phyloP scores from a whole-genome alignment of 1,140 invertebrate genomes.

The Ylistrum balloti region DNA sequence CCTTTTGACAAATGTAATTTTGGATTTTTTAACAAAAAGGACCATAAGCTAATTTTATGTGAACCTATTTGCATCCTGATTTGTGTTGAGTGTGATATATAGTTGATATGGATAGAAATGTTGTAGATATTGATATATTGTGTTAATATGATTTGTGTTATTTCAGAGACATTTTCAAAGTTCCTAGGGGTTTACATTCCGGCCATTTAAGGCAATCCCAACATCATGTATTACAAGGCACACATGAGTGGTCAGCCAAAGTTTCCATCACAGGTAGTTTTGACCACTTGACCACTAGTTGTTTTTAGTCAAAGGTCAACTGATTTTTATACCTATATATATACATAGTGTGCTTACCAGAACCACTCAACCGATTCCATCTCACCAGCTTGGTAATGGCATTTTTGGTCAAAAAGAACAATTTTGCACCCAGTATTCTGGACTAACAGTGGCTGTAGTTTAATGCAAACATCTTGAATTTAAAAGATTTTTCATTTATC shows the following conservation, averaged over 20 bases:
- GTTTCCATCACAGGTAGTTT: slow-evolving; percentile 88
- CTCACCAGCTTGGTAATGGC: not conserved
- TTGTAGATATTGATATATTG: not conserved
- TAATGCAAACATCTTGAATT: not conserved
- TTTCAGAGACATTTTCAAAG: slow-evolving; percentile 91
- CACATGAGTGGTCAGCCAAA: slow-evolving; percentile 99
- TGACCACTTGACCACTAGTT: not conserved
- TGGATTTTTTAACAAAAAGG: not conserved
- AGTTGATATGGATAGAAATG: not conserved
- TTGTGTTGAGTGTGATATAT: not conserved
- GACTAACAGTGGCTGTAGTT: not conserved
- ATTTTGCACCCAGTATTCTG: not conserved
- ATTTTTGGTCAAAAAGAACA: not conserved
- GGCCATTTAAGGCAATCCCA: slow-evolving; percentile 99
- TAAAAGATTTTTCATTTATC: not conserved
- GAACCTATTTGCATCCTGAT: not conserved
- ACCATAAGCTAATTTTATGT: no score
- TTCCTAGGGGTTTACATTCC: slow-evolving; percentile 99
- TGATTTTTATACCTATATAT: not conserved
- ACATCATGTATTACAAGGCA: slow-evolving; percentile 98
- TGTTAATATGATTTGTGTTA: slow-evolving; percentile 14
- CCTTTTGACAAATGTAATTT: no score
- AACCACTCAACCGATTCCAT: not conserved
- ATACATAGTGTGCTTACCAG: not conserved
- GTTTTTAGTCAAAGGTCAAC: not conserved